Base-by-base conservation (phyloP, 2,113 vertebrate genomes). In the Epinephelus fuscoguttatus region DNA sequence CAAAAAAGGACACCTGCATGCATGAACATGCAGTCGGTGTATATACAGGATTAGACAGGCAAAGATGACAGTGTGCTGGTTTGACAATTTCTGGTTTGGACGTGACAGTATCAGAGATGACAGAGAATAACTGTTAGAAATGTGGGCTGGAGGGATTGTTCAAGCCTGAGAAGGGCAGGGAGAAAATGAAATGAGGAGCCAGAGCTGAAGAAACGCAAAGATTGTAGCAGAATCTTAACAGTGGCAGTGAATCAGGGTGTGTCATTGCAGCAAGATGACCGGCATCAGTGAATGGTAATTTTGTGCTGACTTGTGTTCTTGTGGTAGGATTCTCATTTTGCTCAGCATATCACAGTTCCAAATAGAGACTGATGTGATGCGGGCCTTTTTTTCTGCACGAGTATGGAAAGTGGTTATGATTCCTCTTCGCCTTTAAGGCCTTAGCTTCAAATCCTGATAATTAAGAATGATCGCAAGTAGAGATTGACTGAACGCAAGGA, bases 181-280 rank as follows among this genome's bases (percentile, higher is more conserved):
- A 78, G 59, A 68, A 71, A 49, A 56, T 3, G 1, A 18, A 75
- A 55, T 78, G 66, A 33, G 25, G 13, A 37, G 23, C 0, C 0
- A 59, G 23, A 52, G 15, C 52, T 76, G 12, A n/a, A 45, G 14
- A 40, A 15, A 52, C 33, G 49, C 37, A 61, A 13, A 73, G 55
- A 63, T 67, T 23, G 71, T 3, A 14, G n/a, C 56, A 13, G 27
- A 75, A 21, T 17, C 49, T 77, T 14, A 73, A 56, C 66, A 40
- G 69, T 72, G 57, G 45, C 61, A 66, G 30, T 52, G 18, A 59
- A 64, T 68, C 30, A 75, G 83, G 79, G 70, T 63, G 84, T 81
- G 84, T 76, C 79, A 52, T 82, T 82, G 86, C 78, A 84, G 69
- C 71, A 82, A 70, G 59, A 50, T 73, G 47, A 78, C 50, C n/a